Conservation (phyloP, 2,888 invertebrate species). For the Xestia xanthographa region DNA sequence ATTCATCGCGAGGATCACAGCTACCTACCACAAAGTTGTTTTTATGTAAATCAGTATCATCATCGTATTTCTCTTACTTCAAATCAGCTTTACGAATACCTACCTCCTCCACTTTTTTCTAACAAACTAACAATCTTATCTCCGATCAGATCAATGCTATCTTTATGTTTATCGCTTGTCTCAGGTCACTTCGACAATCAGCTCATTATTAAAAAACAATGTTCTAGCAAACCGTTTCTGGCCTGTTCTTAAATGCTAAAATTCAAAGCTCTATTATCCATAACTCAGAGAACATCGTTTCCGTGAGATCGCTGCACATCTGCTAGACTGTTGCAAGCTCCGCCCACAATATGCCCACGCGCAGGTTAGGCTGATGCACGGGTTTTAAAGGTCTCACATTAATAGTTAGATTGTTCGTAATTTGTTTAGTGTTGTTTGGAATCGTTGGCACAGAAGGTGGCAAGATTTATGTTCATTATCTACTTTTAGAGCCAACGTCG, state of each 20-base stretch:
- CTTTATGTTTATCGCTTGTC: not conserved
- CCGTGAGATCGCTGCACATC: conserved; percentile 69
- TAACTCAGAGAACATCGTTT: conserved; percentile 59
- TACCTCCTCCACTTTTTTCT: too few species aligned
- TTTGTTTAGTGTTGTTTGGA: conserved; percentile 41
- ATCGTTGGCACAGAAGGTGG: conserved; percentile 10
- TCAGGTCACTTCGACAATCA: not conserved
- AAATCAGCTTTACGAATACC: too few species aligned
- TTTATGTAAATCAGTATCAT: not conserved
- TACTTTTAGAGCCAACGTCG: not conserved
- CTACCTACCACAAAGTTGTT: not conserved
- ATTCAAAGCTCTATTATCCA: conserved; percentile 30
- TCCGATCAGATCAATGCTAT: not conserved
- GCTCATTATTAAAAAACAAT: not conserved
- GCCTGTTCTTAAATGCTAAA: conserved; percentile 9
- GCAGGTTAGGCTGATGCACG: conserved; percentile 70
- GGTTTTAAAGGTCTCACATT: conserved; percentile 60
- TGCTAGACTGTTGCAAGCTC: conserved; percentile 67
- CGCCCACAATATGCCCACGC: conserved; percentile 76
- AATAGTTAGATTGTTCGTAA: conserved; percentile 33
- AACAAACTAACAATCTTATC: not conserved
- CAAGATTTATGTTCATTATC: not conserved
- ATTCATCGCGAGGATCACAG: not conserved
- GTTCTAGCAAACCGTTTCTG: conserved; percentile 6
- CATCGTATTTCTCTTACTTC: too few species aligned